Evolutionary conservation across 1,140 invertebrate species (phyloP).

Genomic region (Macrosteles quadrilineatus): DNA sequence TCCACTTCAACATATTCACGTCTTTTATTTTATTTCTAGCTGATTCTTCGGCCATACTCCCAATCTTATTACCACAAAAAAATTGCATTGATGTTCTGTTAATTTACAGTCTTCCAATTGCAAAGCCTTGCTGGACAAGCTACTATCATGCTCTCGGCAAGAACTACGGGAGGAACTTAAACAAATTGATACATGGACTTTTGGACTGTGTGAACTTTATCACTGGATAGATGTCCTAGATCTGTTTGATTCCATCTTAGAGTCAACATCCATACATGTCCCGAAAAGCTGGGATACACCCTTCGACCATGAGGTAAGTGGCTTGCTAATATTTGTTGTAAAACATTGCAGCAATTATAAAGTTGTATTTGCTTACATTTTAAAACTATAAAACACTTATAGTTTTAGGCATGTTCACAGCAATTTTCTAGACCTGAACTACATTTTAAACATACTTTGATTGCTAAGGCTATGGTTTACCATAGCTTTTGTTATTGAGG

Average conservation of each 20-base stretch:
- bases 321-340: too few species aligned
- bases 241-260: slow-evolving; percentile 79
- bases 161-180: slow-evolving; percentile 73
- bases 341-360: too few species aligned
- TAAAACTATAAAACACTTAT: slow-evolving; percentile 6
- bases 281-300: slow-evolving; percentile 75
- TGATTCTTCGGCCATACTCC: too few species aligned
- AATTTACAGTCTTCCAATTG: slow-evolving; percentile 77
- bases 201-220: slow-evolving; percentile 88
- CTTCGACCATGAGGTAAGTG: slow-evolving; percentile 68
- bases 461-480: too few species aligned
- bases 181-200: slow-evolving; percentile 82
- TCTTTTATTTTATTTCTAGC: background rate
- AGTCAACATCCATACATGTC: slow-evolving; percentile 67
- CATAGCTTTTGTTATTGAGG: too few species aligned
- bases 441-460: background rate
- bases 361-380: background rate
- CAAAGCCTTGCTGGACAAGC: slow-evolving; percentile 74
- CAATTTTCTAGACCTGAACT: too few species aligned
- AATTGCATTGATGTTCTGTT: too few species aligned
- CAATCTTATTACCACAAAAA: too few species aligned
- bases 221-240: slow-evolving; percentile 90
- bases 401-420: too few species aligned
- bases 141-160: slow-evolving; percentile 69
- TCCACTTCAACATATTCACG: background rate